A percentile compares a stretch with the other conserved stretches of the same genome.
Evolutionary conservation across 2,797 vertebrate genomes (phyloP).

Genomic region (Leucoraja ocellata): DNA sequence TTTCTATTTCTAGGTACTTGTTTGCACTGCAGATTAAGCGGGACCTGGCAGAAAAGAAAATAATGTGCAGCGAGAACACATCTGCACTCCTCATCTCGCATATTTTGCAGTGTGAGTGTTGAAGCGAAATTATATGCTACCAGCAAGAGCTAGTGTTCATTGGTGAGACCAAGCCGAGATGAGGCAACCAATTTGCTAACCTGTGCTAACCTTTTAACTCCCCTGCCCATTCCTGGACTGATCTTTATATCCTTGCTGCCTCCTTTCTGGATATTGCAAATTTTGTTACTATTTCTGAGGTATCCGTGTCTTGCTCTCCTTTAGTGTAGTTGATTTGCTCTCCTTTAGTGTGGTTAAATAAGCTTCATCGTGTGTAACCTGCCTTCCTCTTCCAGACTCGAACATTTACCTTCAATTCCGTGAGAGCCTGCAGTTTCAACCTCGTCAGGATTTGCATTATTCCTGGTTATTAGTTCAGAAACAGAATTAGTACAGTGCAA

Average conservation of each 20-base stretch:
- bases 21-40: conserved; percentile 92
- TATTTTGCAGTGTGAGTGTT: conserved; percentile 81
- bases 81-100: conserved; percentile 82
- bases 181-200: no score
- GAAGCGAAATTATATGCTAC: not conserved
- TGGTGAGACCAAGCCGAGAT: no score
- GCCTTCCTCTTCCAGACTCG: not conserved
- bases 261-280: not conserved
- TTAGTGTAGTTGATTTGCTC: not conserved
- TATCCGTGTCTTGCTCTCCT: not conserved
- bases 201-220: no score
- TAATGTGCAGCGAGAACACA: conserved; percentile 80
- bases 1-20: conserved; percentile 68
- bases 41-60: conserved; percentile 75
- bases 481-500: not conserved
- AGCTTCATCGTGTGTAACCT: not conserved
- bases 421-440: not conserved
- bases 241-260: no score
- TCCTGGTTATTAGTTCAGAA: not conserved
- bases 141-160: not conserved
- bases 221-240: no score
- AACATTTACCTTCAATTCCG: not conserved
- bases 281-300: not conserved
- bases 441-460: not conserved
- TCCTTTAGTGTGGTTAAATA: not conserved